Base-by-base conservation (phyloP, 2,113 vertebrate genomes). In the Dermatemys mawii region DNA sequence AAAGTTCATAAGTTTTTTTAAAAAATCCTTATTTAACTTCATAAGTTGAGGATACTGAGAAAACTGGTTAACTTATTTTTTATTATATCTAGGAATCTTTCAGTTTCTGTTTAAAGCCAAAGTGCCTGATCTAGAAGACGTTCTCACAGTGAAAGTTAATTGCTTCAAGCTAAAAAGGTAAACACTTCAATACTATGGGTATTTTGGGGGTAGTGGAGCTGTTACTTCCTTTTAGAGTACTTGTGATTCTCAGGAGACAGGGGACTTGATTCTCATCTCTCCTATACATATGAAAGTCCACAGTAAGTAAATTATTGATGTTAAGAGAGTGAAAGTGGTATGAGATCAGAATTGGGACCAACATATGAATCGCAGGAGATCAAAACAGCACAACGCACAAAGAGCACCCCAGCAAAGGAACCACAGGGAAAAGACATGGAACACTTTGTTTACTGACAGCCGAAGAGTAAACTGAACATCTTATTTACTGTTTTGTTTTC, bases 401-500 rank as follows among this genome's bases (percentile, higher is more conserved):
- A 89, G 50, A 87, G 12, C n/a, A 93, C 35, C 57, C 50, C 76
- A 90, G 83, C 46, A 90, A 53, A 53, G 87, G 50, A 63, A 78
- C 63, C 78, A 75, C 55, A 82, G 57, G 54, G 93, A 97, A 91
- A 51, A 89, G 90, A 92, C 94, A 90, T 32, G 38, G 78, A 97
- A 53, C 93, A 38, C 35, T 80, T 89, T 92, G 67, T 86, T 93
- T 86, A 94, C 11, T 90, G 95, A 90, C 90, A 92, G 73, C 49
- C 89, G 78, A 78, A 92, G 93, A 96, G 73, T 1, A 89, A 54
- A 84, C 51, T 44, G 48, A 87, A 84, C 78, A 35, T 79, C 90
- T 86, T 93, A 93, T 92, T 95, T 92, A 93, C 84, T 88, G 60
- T 84, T 89, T 94, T 78, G 90, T 93, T 96, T 92, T 84, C 84